These are phyloP conservation scores for Tetranychus piercei DNA, from an alignment of 2,888 invertebrate species.

Conservation along the genomic window DNA sequence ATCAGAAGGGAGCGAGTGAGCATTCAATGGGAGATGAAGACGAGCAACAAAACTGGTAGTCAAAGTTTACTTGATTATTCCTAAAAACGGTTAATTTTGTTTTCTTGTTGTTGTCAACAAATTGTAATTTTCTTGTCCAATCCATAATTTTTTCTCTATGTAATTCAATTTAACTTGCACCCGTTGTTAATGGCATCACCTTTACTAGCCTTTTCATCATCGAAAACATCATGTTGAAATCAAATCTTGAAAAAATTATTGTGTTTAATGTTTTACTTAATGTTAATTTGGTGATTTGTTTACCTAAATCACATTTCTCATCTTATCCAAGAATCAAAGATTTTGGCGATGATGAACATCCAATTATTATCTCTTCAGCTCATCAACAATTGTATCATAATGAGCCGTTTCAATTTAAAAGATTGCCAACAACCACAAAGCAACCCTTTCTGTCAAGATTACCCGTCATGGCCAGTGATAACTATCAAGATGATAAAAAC, in stretches of 20 bases:
- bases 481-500: not conserved
- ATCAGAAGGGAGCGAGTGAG: not conserved
- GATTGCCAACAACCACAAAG: not conserved
- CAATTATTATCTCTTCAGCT: constrained; percentile 1
- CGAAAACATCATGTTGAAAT: not conserved
- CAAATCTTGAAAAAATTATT: not conserved
- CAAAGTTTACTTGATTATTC: not conserved
- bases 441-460: not conserved
- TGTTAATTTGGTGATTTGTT: not conserved
- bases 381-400: not conserved
- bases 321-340: not conserved
- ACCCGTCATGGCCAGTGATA: not conserved
- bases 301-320: not conserved
- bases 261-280: not conserved
- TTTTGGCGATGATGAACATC: not conserved
- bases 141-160: too few species aligned
- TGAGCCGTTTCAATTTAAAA: not conserved
- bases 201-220: not conserved
- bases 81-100: not conserved
- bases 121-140: too few species aligned
- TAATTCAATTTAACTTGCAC: too few species aligned
- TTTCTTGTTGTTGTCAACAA: not conserved
- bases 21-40: not conserved
- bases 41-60: not conserved
- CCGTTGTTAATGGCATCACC: too few species aligned